phyloP scores from a whole-genome alignment of 2,797 vertebrate species.

The Clamator glandarius region DNA sequence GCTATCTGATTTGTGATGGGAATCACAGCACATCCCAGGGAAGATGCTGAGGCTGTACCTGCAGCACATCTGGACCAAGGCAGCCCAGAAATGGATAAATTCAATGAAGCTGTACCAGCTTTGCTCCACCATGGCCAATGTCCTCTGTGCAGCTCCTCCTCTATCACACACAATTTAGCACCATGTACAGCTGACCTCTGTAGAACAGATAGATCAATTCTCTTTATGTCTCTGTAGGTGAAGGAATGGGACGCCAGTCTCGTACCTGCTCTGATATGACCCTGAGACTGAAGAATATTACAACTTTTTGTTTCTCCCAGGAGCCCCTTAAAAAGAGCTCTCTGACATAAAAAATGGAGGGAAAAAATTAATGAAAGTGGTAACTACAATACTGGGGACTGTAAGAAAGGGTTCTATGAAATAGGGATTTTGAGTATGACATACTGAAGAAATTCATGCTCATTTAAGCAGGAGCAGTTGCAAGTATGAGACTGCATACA shows the following conservation, averaged over 20 bases:
- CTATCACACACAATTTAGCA: background rate
- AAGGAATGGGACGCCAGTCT: background rate
- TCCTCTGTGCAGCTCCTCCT: background rate
- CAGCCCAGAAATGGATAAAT: background rate
- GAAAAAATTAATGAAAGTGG: background rate
- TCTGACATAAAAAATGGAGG: background rate
- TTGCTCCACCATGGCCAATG: background rate
- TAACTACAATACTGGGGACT: background rate
- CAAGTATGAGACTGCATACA: background rate
- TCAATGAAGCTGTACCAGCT: background rate
- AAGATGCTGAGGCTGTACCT: background rate
- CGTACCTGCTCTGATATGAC: background rate
- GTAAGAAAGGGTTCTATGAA: background rate
- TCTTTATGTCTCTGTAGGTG: background rate
- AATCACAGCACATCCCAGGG: background rate
- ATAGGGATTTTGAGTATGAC: background rate
- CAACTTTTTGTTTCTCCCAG: background rate
- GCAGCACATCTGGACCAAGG: background rate
- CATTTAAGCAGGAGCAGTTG: background rate
- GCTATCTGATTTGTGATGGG: background rate
- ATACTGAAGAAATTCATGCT: background rate
- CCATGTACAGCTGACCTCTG: background rate
- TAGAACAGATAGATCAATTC: background rate
- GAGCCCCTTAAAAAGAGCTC: background rate
- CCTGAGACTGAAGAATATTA: background rate